These are phyloP conservation scores for Arctia plantaginis DNA, from an alignment of 2,888 invertebrate genomes.

Conservation along the genomic window DNA sequence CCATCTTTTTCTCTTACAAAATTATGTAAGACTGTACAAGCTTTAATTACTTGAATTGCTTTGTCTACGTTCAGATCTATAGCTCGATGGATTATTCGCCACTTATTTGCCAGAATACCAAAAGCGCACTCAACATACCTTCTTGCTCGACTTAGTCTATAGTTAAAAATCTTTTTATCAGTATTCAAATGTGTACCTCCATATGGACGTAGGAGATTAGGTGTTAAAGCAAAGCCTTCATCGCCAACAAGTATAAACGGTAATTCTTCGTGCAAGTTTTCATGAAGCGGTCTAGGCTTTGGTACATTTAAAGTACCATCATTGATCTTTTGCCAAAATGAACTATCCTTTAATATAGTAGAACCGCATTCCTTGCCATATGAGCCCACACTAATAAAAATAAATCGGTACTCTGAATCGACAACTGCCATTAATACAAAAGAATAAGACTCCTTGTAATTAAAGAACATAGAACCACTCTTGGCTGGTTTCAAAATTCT, in stretches of 20 bases:
- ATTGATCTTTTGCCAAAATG: slow-evolving; percentile 28
- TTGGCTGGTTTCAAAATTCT: no score
- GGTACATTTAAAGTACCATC: slow-evolving; percentile 36
- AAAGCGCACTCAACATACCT: slow-evolving; percentile 54
- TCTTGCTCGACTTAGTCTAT: slow-evolving; percentile 40
- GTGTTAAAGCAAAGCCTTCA: slow-evolving; percentile 43
- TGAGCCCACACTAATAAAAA: no score
- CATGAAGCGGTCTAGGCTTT: slow-evolving; percentile 27
- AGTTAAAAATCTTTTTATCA: background rate
- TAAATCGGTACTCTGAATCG: no score
- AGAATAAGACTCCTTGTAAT: no score
- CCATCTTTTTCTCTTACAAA: no score
- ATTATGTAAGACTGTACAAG: no score
- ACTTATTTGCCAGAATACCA: slow-evolving; percentile 59
- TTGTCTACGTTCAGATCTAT: no score
- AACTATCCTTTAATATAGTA: no score
- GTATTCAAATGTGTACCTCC: slow-evolving; percentile 11
- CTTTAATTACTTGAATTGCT: no score
- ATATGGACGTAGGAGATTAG: slow-evolving; percentile 39
- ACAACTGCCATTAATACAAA: background rate
- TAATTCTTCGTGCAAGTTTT: slow-evolving; percentile 12
- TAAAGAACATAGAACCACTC: no score
- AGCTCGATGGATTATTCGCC: slow-evolving; percentile 49
- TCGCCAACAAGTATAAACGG: slow-evolving; percentile 34
- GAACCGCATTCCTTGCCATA: no score